Evolutionary conservation across 2,797 vertebrate species (phyloP).

Genomic region (Percopsis omiscomaycus): DNA sequence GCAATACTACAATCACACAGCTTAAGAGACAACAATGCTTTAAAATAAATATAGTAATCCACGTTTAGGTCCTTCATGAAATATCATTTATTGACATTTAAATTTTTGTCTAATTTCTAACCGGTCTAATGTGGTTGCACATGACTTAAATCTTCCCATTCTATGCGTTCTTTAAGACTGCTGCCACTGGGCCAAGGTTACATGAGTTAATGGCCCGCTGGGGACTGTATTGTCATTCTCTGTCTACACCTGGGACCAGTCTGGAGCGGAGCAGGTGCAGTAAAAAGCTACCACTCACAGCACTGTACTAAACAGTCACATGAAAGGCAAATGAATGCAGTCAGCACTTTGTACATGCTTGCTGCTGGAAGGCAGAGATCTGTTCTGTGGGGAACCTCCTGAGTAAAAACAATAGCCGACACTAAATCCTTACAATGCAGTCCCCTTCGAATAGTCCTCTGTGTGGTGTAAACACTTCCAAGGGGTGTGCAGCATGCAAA

Average conservation of each 20-base stretch:
- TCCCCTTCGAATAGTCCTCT: background rate
- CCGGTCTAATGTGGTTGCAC: slow-evolving; percentile 22
- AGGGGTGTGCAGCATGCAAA: slow-evolving; percentile 24
- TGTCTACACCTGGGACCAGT: slow-evolving; percentile 35
- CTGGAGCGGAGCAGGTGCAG: slow-evolving; percentile 6
- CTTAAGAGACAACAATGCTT: slow-evolving; percentile 24
- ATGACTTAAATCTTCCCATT: slow-evolving; percentile 3
- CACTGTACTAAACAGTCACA: slow-evolving; percentile 11
- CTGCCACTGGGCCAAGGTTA: slow-evolving; percentile 16
- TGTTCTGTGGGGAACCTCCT: slow-evolving; percentile 5
- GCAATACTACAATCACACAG: too few relatives aligned
- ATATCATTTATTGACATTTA: slow-evolving; percentile 33
- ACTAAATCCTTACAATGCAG: slow-evolving; percentile 19
- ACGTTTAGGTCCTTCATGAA: slow-evolving; percentile 34
- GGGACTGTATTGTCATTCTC: slow-evolving; percentile 1
- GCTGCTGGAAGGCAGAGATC: slow-evolving; percentile 26
- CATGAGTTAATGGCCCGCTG: slow-evolving; percentile 14
- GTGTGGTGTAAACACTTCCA: slow-evolving; percentile 27
- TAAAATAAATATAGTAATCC: slow-evolving; percentile 21
- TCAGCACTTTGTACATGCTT: slow-evolving; percentile 31
- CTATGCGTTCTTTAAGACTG: slow-evolving; percentile 1
- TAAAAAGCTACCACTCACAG: slow-evolving; percentile 12
- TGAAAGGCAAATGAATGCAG: slow-evolving; percentile 23
- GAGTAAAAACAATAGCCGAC: slow-evolving; percentile 7
- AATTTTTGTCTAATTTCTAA: slow-evolving; percentile 23